Percentiles rank a stretch among this genome's conserved stretches.
Conservation (phyloP, 2,797 vertebrate species). For the Epinephelus malabaricus region DNA sequence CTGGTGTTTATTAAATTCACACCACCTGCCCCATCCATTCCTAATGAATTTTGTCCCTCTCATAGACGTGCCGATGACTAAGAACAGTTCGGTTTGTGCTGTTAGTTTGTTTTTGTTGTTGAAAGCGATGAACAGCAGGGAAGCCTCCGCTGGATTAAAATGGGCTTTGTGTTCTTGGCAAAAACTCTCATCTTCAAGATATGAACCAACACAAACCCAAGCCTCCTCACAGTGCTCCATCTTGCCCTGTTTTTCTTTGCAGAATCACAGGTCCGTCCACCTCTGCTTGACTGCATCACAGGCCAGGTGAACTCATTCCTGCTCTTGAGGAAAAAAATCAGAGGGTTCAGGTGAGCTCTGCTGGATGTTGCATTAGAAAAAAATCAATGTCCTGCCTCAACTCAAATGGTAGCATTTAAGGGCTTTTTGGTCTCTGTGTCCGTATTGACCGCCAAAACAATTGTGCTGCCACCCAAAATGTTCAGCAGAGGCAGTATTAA, state of each 20-base stretch:
- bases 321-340: constrained; percentile 18
- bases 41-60: constrained; percentile 58
- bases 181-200: background rate
- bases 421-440: constrained; percentile 21
- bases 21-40: constrained; percentile 64
- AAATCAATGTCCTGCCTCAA: constrained; percentile 55
- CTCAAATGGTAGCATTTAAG: constrained; percentile 40
- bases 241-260: background rate
- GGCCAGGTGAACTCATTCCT: background rate
- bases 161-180: constrained; percentile 37
- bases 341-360: constrained; percentile 6
- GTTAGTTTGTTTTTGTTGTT: constrained; percentile 34
- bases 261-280: background rate
- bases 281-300: background rate
- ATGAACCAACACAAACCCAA: background rate
- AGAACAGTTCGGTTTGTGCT: constrained; percentile 42
- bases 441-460: constrained; percentile 49
- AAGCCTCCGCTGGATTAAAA: constrained; percentile 48
- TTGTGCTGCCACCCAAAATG: constrained; percentile 16
- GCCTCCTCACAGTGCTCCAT: background rate
- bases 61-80: constrained; percentile 50
- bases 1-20: constrained; percentile 61
- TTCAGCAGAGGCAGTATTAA: constrained; percentile 13
- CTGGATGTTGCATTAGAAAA: constrained; percentile 32
- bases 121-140: constrained; percentile 56